Base-by-base conservation (phyloP, 2,797 vertebrate genomes). In the Glyptemys insculpta region DNA sequence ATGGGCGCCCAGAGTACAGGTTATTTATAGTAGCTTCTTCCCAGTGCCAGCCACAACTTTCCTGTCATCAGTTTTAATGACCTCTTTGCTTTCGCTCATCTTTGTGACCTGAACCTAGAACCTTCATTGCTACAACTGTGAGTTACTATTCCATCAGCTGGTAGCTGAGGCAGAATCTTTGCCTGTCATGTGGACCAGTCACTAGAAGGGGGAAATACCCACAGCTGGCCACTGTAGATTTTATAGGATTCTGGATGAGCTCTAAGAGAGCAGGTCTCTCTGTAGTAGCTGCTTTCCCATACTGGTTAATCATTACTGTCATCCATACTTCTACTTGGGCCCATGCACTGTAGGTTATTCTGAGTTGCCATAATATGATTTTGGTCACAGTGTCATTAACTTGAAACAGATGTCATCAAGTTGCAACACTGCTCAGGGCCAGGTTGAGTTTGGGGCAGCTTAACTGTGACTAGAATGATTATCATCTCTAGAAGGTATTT, bases 231-330 rank as follows among this genome's bases (percentile, higher is more conserved):
- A 3, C 3, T 10, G 6, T 53, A 0, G 29, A 1, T 80, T 91
- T 49, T 81, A 47, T 0, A 47, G 79, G 49, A 37, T 74, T 79
- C 90, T 80, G 18, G 23, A 52, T 53, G 68, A 50, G 37, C 53
- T 56, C 44, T 0, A 1, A 82, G n/a, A 74, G 14, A 49, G 27
- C 27, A 78, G 4, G 25, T 78, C 44, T 47, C 15, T 47, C 6
- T 29, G 10, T 76, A 15, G 41, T 25, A 47, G 11, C 83, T 83
- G 21, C 85, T 81, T 88, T 72, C 50, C 57, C 81, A 88, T 81
- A 41, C 68, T 85, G 4, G 5, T 34, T 91, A 81, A 91, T 80
- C 90, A 96, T 86, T 93, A 16, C 16, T 65, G 34, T 4, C 62
- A 65, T 65, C 34, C 16, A 18, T n/a, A 65, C 62, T 65, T 65